These are phyloP conservation scores for Drosophila punjabiensis DNA, from an alignment of 1,140 invertebrate genomes.

Conservation along the genomic window DNA sequence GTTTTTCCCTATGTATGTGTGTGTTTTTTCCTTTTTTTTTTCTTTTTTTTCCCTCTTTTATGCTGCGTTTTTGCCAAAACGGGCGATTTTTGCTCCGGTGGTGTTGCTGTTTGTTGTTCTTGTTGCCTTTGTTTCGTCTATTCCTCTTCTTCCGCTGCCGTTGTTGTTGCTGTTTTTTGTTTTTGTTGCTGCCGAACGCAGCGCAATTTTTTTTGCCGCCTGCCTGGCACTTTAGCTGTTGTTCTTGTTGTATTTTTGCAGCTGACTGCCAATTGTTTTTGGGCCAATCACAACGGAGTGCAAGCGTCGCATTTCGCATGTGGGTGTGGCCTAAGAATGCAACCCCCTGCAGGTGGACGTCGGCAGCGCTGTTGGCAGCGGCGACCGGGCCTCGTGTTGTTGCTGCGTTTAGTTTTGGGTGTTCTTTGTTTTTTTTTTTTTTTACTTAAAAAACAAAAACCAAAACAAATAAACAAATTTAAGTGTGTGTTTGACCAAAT, in stretches of 20 bases:
- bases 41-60: slow-evolving; percentile 39
- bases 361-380: slow-evolving; percentile 53
- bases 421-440: slow-evolving; percentile 21
- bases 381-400: slow-evolving; percentile 7
- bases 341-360: slow-evolving; percentile 69
- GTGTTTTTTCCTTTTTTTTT: slow-evolving; percentile 30
- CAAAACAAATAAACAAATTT: slow-evolving; percentile 3
- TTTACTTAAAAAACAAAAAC: slow-evolving; percentile 17
- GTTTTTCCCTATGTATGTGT: slow-evolving; percentile 5
- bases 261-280: slow-evolving; percentile 82
- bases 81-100: slow-evolving; percentile 72
- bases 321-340: slow-evolving; percentile 85
- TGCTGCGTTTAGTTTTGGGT: slow-evolving; percentile 5
- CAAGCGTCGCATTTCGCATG: slow-evolving; percentile 82
- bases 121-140: slow-evolving; percentile 53
- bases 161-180: background rate
- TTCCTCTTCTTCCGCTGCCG: slow-evolving; percentile 6
- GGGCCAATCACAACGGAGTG: slow-evolving; percentile 84
- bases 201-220: slow-evolving; percentile 45
- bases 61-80: slow-evolving; percentile 64
- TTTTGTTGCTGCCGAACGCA: slow-evolving; percentile 55
- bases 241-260: slow-evolving; percentile 74
- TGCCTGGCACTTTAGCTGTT: slow-evolving; percentile 51
- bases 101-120: slow-evolving; percentile 42
- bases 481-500: slow-evolving; percentile 32